Evolutionary conservation across 2,888 invertebrate genomes (phyloP).

Genomic region (Tipula lateralis): DNA sequence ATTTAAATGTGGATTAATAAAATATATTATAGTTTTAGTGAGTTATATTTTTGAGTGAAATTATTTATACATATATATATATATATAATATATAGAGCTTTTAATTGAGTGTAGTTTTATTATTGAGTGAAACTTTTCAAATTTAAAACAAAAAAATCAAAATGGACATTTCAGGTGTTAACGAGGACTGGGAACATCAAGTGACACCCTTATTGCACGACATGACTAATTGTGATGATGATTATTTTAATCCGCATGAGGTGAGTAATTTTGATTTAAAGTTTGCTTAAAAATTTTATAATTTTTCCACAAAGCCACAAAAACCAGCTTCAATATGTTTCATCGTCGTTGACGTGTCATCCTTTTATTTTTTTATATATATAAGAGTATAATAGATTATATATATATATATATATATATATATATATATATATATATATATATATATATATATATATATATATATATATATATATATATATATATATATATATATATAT

Average conservation of each 20-base stretch:
- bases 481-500: too few relatives aligned
- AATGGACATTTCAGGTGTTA: conserved; percentile 39
- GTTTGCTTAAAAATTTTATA: background rate
- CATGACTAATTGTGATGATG: conserved; percentile 56
- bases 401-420: too few relatives aligned
- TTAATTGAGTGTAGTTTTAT: conserved; percentile 15
- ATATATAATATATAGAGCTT: background rate
- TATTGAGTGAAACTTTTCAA: background rate
- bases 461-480: too few relatives aligned
- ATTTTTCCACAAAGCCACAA: background rate
- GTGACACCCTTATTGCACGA: conserved; percentile 57
- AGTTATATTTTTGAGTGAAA: conserved; percentile 7
- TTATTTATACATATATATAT: too few relatives aligned
- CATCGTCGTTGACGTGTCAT: background rate
- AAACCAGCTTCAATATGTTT: background rate
- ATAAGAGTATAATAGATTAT: too few relatives aligned
- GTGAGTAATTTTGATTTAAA: conserved; percentile 47
- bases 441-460: too few relatives aligned
- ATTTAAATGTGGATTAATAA: conserved; percentile 19
- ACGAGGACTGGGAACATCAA: conserved; percentile 58
- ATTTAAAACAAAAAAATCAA: conserved; percentile 15
- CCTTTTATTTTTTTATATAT: background rate
- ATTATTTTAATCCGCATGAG: conserved; percentile 58
- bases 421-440: too few relatives aligned
- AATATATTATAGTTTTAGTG: conserved; percentile 24